Percentiles rank a stretch among this genome's conserved stretches.
Evolutionary conservation across 2,113 vertebrate genomes (phyloP).

Genomic region (Pachyramphus minor): DNA sequence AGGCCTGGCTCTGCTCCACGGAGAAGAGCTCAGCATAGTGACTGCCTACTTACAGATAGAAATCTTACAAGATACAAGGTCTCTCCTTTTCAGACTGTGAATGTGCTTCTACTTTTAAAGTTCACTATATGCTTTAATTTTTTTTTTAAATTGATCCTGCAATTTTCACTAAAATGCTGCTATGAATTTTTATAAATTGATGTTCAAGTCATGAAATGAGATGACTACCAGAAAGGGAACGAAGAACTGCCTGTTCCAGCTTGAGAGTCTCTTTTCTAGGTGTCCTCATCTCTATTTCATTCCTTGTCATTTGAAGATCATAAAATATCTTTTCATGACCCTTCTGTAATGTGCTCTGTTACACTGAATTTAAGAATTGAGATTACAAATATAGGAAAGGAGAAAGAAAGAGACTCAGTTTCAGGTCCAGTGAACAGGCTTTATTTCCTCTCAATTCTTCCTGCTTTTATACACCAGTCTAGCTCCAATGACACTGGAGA

Average conservation of each 20-base stretch:
- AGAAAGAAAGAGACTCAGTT: not conserved
- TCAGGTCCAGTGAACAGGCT: not conserved
- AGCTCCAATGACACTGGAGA: not conserved
- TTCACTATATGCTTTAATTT: not conserved
- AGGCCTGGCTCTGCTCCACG: not conserved
- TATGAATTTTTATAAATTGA: slow-evolving; percentile 22
- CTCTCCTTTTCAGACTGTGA: not conserved
- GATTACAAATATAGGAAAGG: not conserved
- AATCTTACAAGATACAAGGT: not conserved
- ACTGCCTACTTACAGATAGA: not conserved
- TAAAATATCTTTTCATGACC: slow-evolving; percentile 29
- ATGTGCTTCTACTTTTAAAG: not conserved
- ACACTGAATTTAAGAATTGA: slow-evolving; percentile 38
- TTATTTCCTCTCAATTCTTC: slow-evolving; percentile 4
- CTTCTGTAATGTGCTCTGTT: not conserved
- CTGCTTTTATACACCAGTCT: not conserved
- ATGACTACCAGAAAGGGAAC: not conserved
- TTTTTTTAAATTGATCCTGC: not conserved
- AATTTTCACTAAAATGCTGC: not conserved
- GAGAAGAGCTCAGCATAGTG: not conserved
- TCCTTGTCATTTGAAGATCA: slow-evolving; percentile 5
- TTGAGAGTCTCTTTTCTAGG: not conserved
- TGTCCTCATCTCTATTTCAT: slow-evolving; percentile 53
- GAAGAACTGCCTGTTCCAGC: not conserved
- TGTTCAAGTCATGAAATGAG: slow-evolving; percentile 13